Conservation (phyloP, 23 tunicate genomes). For the Clavelina lepadiformis region DNA sequence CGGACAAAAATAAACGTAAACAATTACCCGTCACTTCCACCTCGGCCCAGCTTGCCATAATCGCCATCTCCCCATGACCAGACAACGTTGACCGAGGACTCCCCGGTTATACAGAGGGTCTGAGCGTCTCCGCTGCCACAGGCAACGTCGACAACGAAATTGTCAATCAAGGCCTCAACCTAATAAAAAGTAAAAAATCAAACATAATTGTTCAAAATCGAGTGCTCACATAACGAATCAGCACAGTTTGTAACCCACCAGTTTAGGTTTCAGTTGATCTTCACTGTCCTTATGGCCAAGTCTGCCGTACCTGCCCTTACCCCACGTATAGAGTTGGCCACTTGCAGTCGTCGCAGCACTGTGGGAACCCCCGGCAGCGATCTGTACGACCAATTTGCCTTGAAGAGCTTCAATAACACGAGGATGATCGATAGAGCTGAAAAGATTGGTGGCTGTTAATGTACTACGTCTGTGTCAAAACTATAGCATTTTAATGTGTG, state of each 20-base stretch:
- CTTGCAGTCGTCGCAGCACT: conserved; percentile 49
- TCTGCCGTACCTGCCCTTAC: conserved; percentile 84
- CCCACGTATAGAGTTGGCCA: conserved; percentile 77
- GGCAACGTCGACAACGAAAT: conserved; percentile 58
- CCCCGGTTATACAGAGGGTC: conserved; percentile 71
- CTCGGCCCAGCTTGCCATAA: conserved; percentile 91
- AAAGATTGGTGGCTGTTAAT: not conserved
- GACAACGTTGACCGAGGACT: conserved; percentile 31
- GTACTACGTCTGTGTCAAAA: too few species aligned
- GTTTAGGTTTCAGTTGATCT: conserved; percentile 65
- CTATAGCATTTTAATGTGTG: too few species aligned
- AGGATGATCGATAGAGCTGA: conserved; percentile 64
- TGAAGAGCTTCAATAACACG: conserved; percentile 55
- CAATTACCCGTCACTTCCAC: conserved; percentile 88
- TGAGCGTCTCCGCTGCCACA: conserved; percentile 93
- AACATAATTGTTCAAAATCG: not conserved
- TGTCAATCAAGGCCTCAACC: conserved; percentile 51
- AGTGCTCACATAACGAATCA: not conserved
- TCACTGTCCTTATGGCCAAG: conserved; percentile 83
- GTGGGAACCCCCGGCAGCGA: conserved; percentile 85
- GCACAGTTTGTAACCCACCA: conserved; percentile 14
- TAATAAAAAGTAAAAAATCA: not conserved
- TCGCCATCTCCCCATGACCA: conserved; percentile 99
- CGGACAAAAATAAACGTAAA: too few species aligned
- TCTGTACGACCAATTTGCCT: conserved; percentile 35